Evolutionary conservation across 2,797 vertebrate genomes (phyloP).

Genomic region (Gambelia wislizenii): DNA sequence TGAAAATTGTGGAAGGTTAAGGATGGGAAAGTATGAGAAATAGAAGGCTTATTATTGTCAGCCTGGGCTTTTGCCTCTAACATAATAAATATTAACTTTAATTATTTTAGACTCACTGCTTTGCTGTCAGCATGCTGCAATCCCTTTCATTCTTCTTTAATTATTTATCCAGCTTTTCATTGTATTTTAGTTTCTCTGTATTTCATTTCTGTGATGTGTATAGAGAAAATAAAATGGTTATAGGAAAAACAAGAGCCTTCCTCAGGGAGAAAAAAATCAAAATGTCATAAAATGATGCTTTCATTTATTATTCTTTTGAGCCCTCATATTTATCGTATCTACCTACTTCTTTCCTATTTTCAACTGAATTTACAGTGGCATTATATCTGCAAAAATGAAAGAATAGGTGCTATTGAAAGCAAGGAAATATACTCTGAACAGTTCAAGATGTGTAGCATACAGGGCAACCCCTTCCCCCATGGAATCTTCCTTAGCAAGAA

Average conservation of each 20-base stretch:
- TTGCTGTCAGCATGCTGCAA: slow-evolving; percentile 3
- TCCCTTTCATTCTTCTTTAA: neutral
- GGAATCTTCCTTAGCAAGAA: neutral
- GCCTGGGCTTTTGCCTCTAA: slow-evolving; percentile 11
- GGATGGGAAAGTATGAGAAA: neutral
- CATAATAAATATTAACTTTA: slow-evolving; percentile 37
- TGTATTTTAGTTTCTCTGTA: slow-evolving; percentile 24
- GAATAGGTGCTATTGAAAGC: neutral
- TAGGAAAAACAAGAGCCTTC: slow-evolving; percentile 6
- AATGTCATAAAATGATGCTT: slow-evolving; percentile 15
- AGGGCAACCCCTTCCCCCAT: neutral
- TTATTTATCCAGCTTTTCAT: slow-evolving; percentile 43
- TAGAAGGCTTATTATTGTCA: neutral
- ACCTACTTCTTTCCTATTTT: slow-evolving; percentile 17
- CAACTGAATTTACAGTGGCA: neutral
- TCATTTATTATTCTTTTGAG: neutral
- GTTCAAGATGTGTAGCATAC: neutral
- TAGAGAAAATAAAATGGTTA: neutral
- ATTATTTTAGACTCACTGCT: slow-evolving; percentile 3
- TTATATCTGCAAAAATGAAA: slow-evolving; percentile 20
- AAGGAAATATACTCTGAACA: neutral
- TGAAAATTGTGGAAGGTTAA: neutral
- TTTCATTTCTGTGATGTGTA: neutral
- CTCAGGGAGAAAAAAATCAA: slow-evolving; percentile 19
- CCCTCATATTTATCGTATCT: slow-evolving; percentile 13